Percentiles rank a stretch among this genome's conserved stretches.
Evolutionary conservation across 1,140 invertebrate genomes (phyloP).

Genomic region (Drosophila insularis): DNA sequence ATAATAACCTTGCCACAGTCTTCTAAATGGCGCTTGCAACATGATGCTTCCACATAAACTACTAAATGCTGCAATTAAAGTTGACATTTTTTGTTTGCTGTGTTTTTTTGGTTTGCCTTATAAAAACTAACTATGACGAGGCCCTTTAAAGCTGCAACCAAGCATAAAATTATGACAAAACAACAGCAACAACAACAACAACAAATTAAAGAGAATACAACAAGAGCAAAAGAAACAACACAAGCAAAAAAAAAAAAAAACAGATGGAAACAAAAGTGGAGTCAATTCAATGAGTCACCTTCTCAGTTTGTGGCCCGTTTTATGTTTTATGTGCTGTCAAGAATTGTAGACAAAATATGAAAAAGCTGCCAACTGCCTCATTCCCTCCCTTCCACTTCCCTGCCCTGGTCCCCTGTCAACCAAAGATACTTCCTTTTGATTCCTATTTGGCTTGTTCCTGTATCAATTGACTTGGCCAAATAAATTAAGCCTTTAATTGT

Average conservation of each 20-base stretch:
- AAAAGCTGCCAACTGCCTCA: conserved; percentile 11
- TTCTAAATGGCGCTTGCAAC: conserved; percentile 52
- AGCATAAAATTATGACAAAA: conserved; percentile 68
- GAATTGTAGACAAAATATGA: conserved; percentile 58
- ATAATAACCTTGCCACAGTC: conserved; percentile 37
- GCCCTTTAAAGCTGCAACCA: conserved; percentile 71
- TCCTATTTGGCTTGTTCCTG: conserved; percentile 30
- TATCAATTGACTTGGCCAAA: conserved; percentile 62
- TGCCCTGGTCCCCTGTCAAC: not conserved
- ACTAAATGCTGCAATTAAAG: conserved; percentile 73
- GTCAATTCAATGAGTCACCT: conserved; percentile 64
- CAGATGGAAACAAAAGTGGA: conserved; percentile 29
- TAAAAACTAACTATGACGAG: conserved; percentile 64
- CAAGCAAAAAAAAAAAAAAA: conserved; percentile 4
- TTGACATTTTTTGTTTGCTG: conserved; percentile 40
- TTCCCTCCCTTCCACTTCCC: not conserved
- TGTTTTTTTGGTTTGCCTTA: conserved; percentile 32
- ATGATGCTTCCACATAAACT: conserved; percentile 54
- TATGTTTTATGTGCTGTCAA: conserved; percentile 66
- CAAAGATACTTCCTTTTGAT: not conserved
- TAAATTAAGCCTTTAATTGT: conserved; percentile 75
- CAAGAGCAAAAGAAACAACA: conserved; percentile 3
- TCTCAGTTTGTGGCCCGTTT: conserved; percentile 22
- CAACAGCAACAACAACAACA: conserved; percentile 14
- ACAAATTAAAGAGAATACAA: conserved; percentile 9